A percentile compares a stretch with the other conserved stretches of the same genome.
These are phyloP conservation scores for Parnassius apollo DNA, from an alignment of 2,888 invertebrate genomes.

Conservation along the genomic window DNA sequence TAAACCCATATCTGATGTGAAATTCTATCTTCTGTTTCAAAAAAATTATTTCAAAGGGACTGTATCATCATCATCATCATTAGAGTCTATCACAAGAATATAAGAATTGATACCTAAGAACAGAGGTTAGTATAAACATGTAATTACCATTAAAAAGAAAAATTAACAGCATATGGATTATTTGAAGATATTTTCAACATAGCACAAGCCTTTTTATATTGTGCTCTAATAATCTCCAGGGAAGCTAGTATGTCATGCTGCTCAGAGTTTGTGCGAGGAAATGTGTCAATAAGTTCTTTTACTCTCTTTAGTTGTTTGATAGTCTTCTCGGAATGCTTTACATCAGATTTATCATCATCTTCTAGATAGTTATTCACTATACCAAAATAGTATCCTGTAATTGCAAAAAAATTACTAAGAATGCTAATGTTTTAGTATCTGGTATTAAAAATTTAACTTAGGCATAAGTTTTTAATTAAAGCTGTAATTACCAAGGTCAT, in stretches of 20 bases:
- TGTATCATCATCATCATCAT: no score
- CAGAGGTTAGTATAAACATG: no score
- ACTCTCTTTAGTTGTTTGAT: constrained; percentile 78
- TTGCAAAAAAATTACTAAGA: background rate
- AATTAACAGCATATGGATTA: constrained; percentile 79
- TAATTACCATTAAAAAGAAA: constrained; percentile 77
- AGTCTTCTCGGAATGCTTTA: constrained; percentile 77
- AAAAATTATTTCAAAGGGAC: no score
- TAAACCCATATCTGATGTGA: no score
- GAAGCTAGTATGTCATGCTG: constrained; percentile 83
- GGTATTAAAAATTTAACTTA: no score
- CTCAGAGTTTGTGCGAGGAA: constrained; percentile 84
- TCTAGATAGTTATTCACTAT: constrained; percentile 76
- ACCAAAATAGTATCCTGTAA: constrained; percentile 85
- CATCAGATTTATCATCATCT: constrained; percentile 40
- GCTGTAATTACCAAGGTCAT: no score
- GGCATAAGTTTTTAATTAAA: no score
- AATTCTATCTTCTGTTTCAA: no score
- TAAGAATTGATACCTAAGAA: no score
- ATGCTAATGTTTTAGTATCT: no score
- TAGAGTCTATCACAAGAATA: no score
- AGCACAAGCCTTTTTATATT: constrained; percentile 86
- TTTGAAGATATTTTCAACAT: constrained; percentile 82
- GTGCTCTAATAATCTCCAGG: constrained; percentile 83
- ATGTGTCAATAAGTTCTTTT: constrained; percentile 80